Evolutionary conservation across 2,888 invertebrate species (phyloP).

Genomic region (Ormyrus thymus): DNA sequence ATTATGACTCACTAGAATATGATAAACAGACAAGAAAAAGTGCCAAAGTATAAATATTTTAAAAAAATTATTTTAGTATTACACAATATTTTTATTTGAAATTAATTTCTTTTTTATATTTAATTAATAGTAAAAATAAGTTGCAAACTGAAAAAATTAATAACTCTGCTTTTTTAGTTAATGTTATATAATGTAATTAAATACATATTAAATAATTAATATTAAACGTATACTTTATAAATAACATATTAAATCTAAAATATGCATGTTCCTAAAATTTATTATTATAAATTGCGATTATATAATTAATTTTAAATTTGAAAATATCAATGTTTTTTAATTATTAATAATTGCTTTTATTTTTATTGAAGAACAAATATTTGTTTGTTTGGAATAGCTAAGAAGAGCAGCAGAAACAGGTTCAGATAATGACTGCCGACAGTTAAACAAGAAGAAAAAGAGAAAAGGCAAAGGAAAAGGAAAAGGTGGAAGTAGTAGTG

Average conservation of each 20-base stretch:
- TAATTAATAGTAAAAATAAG: too few species aligned
- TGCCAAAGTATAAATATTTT: constrained; percentile 65
- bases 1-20: constrained; percentile 88
- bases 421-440: constrained; percentile 71
- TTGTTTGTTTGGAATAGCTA: constrained; percentile 61
- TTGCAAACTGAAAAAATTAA: too few species aligned
- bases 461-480: constrained; percentile 72
- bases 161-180: too few species aligned
- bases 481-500: constrained; percentile 73
- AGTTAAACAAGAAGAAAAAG: constrained; percentile 72
- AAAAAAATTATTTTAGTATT: constrained; percentile 1
- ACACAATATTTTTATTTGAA: neutral
- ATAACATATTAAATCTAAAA: neutral
- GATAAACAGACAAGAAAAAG: constrained; percentile 85
- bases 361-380: too few species aligned
- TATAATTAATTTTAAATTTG: neutral
- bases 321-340: constrained; percentile 11
- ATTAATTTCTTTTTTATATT: neutral
- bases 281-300: neutral
- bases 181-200: neutral
- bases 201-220: neutral
- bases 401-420: constrained; percentile 70
- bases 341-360: neutral
- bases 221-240: neutral
- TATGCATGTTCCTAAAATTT: too few species aligned